Evolutionary conservation across 2,113 vertebrate genomes (phyloP).

Genomic region (Rhinichthys klamathensis): DNA sequence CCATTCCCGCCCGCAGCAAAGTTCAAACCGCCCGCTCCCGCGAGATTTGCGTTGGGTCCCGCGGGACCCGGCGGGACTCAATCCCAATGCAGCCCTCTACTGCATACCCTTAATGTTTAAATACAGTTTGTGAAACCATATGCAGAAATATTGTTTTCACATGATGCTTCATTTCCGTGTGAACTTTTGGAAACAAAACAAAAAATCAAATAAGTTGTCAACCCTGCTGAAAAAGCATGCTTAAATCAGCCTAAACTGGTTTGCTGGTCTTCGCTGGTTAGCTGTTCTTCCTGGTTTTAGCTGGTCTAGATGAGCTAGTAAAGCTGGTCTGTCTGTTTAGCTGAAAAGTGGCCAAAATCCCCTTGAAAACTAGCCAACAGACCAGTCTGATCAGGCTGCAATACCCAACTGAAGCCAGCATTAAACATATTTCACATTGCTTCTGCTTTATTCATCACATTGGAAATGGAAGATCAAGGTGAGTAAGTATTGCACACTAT

Average conservation of each 20-base stretch:
- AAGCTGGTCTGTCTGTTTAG: not conserved
- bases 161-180: not conserved
- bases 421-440: not conserved
- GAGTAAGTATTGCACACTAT: not conserved
- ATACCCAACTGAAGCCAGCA: not conserved
- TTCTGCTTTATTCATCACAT: not conserved
- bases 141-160: not conserved
- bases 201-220: not conserved
- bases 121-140: not conserved
- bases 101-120: not conserved
- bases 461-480: not conserved
- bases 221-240: not conserved
- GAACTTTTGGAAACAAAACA: not conserved
- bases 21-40: too few relatives aligned
- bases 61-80: too few relatives aligned
- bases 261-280: not conserved
- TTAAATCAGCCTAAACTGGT: not conserved
- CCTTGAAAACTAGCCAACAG: not conserved
- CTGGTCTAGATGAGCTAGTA: too few relatives aligned
- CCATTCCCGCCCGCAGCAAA: too few relatives aligned
- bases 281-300: not conserved
- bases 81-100: too few relatives aligned
- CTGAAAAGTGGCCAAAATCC: not conserved
- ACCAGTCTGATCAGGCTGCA: not conserved
- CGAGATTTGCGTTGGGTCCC: too few relatives aligned